phyloP scores from a whole-genome alignment of 2,113 vertebrate species.

The Phyllostomus discolor region DNA sequence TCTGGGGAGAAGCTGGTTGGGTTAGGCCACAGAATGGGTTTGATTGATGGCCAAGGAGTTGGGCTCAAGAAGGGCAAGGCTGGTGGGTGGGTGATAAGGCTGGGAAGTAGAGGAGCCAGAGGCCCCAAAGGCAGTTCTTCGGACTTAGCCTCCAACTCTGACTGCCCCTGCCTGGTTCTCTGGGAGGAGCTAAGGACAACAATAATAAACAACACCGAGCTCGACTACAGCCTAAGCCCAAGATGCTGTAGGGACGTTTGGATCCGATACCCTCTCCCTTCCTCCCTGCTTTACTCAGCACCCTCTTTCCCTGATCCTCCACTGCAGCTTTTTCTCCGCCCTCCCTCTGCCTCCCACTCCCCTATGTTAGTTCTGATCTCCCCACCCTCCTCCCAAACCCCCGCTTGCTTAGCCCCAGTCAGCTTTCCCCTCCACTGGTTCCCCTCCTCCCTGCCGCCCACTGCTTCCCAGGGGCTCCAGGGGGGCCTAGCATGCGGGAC shows the following conservation, averaged over 20 bases:
- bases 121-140: neutral
- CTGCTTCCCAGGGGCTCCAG: too few species aligned
- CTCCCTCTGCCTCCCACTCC: neutral
- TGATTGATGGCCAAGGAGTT: neutral
- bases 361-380: accelerated
- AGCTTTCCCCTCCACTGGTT: neutral
- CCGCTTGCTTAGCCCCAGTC: too few species aligned
- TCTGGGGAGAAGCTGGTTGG: neutral
- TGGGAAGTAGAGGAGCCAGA: neutral
- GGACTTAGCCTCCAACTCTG: neutral
- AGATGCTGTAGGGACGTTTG: accelerated
- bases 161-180: neutral
- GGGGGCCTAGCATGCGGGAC: neutral
- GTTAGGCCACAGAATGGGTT: neutral
- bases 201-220: neutral
- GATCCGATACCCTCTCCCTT: neutral
- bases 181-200: constrained; percentile 10
- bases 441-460: neutral
- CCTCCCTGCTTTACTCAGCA: neutral
- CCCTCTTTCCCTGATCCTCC: neutral
- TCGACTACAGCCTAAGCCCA: neutral
- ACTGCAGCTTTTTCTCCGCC: neutral
- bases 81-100: neutral
- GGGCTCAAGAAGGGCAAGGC: neutral
- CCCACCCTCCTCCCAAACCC: neutral